Conservation (phyloP, 2,888 invertebrate genomes). For the Troides aeacus region DNA sequence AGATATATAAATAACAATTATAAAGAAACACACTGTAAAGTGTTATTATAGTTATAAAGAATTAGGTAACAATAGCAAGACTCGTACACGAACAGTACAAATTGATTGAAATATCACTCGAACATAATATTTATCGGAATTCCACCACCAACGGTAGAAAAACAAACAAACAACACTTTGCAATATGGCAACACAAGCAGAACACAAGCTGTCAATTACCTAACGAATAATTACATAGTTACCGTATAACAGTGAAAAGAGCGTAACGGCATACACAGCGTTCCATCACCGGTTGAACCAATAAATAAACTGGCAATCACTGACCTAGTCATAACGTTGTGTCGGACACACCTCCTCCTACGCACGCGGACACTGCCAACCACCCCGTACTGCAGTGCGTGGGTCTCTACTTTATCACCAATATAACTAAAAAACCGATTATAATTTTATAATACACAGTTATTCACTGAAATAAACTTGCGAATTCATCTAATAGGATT, state of each 20-base stretch:
- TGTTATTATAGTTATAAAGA: no score
- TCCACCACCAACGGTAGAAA: constrained; percentile 18
- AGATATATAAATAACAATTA: no score
- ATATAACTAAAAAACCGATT: constrained; percentile 66
- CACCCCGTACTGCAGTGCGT: constrained; percentile 71
- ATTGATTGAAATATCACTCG: not conserved
- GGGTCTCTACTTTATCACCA: constrained; percentile 71
- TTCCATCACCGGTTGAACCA: constrained; percentile 39
- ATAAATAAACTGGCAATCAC: constrained; percentile 41
- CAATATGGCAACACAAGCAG: constrained; percentile 15
- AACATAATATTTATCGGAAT: not conserved
- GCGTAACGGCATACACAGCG: constrained; percentile 33
- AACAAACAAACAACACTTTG: constrained; percentile 12
- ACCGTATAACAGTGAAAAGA: not conserved
- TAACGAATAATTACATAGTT: constrained; percentile 16
- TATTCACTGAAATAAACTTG: no score
- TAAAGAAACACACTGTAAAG: no score
- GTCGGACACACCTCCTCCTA: constrained; percentile 69
- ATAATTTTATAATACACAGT: constrained; percentile 24
- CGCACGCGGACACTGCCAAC: constrained; percentile 64
- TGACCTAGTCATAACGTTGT: constrained; percentile 76
- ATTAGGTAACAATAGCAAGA: no score
- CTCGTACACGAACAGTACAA: not conserved
- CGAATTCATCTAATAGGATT: no score
- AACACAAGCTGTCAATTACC: constrained; percentile 26